Conservation (phyloP, 2,797 vertebrate species). For the Sebastolobus alascanus region DNA sequence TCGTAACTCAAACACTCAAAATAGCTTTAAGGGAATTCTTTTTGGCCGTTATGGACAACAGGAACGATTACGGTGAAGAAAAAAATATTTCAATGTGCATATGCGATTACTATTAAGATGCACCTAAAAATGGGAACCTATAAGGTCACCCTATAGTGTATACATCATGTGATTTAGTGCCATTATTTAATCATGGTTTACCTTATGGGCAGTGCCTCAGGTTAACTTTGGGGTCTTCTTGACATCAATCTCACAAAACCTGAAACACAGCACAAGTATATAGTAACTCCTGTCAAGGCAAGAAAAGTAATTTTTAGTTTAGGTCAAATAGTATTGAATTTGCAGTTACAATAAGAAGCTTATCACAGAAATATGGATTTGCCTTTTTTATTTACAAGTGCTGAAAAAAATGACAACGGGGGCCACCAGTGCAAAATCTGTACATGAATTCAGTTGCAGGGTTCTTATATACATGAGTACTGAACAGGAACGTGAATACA, state of each 20-base stretch:
- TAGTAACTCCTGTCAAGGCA: neutral
- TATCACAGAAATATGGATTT: constrained; percentile 42
- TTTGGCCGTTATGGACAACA: too few relatives aligned
- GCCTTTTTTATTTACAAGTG: constrained; percentile 85
- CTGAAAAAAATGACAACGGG: constrained; percentile 81
- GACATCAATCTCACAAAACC: neutral
- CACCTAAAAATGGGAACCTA: too few relatives aligned
- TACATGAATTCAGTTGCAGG: constrained; percentile 84
- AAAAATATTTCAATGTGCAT: too few relatives aligned
- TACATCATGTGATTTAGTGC: neutral
- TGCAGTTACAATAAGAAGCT: constrained; percentile 12
- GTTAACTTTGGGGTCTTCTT: neutral
- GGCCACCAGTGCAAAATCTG: constrained; percentile 87
- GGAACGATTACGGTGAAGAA: too few relatives aligned
- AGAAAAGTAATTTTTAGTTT: neutral
- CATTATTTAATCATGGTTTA: neutral
- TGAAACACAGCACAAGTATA: neutral
- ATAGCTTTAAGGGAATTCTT: neutral
- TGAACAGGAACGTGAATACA: constrained; percentile 72
- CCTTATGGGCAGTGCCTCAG: neutral
- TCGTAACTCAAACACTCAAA: fast-evolving
- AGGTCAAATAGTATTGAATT: neutral
- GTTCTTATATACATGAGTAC: constrained; percentile 83
- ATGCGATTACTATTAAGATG: too few relatives aligned
- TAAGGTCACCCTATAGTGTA: too few relatives aligned